Conservation (phyloP, 2,113 vertebrate species). For the Erpornis zantholeuca region DNA sequence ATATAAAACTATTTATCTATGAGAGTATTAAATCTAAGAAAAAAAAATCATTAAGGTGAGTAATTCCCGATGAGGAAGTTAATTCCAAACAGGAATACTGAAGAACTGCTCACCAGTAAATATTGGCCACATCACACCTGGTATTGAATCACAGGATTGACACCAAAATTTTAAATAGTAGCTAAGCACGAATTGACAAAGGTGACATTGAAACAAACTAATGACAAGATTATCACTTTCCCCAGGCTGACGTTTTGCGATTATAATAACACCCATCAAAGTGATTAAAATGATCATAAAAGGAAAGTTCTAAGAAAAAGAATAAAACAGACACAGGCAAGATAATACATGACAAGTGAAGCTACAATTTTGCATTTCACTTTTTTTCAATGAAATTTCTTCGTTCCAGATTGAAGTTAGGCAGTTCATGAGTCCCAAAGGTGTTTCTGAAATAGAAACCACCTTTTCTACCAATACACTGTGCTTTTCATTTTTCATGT, state of each 20-base stretch:
- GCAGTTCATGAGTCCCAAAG: neutral
- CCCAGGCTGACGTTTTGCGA: conserved; percentile 74
- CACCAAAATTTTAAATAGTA: conserved; percentile 59
- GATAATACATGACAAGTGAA: neutral
- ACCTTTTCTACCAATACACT: neutral
- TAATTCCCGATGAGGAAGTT: neutral
- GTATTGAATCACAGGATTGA: conserved; percentile 59
- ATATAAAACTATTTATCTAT: neutral
- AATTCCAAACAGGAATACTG: conserved; percentile 7
- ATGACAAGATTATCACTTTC: conserved; percentile 64
- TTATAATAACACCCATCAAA: conserved; percentile 68
- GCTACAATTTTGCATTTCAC: neutral
- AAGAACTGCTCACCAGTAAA: conserved; percentile 56
- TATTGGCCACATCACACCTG: conserved; percentile 59
- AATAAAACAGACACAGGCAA: conserved; percentile 26
- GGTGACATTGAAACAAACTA: conserved; percentile 76
- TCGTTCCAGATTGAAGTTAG: neutral
- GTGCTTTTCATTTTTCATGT: neutral
- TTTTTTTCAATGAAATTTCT: conserved; percentile 1
- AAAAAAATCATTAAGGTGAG: neutral
- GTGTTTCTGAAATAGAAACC: neutral
- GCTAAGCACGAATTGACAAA: conserved; percentile 68
- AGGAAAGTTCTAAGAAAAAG: conserved; percentile 46
- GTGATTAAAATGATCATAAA: conserved; percentile 72
- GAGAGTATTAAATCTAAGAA: conserved; percentile 19